phyloP scores from a whole-genome alignment of 2,113 vertebrate species.

The Podocnemis expansa region DNA sequence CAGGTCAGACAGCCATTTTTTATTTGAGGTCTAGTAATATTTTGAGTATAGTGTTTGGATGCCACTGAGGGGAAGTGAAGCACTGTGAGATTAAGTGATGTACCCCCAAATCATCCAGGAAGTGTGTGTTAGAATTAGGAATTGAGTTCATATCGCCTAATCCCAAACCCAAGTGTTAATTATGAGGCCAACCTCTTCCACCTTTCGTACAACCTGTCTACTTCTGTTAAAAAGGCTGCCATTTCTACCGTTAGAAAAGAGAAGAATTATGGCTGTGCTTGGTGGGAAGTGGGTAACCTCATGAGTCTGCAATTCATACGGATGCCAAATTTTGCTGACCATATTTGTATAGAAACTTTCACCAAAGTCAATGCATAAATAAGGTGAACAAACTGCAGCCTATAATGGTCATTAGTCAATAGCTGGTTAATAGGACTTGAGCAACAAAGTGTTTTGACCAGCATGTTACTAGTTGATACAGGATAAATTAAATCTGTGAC shows the following conservation, averaged over 20 bases:
- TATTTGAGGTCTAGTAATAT: background rate
- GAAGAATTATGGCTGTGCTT: background rate
- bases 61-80: background rate
- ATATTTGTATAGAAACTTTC: background rate
- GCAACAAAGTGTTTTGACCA: background rate
- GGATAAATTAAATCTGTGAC: background rate
- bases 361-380: background rate
- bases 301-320: background rate
- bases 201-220: background rate
- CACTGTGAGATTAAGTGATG: background rate
- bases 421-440: background rate
- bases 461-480: background rate
- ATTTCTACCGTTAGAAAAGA: background rate
- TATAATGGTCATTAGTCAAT: background rate
- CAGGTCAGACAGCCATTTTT: background rate
- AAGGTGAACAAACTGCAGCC: background rate
- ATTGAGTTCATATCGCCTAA: background rate
- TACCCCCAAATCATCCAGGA: background rate
- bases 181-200: background rate
- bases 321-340: background rate
- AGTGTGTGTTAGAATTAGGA: background rate
- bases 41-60: background rate
- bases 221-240: background rate
- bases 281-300: background rate
- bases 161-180: rapidly evolving